These are phyloP conservation scores for Nothura maculosa DNA, from an alignment of 2,797 vertebrate species.

Conservation along the genomic window DNA sequence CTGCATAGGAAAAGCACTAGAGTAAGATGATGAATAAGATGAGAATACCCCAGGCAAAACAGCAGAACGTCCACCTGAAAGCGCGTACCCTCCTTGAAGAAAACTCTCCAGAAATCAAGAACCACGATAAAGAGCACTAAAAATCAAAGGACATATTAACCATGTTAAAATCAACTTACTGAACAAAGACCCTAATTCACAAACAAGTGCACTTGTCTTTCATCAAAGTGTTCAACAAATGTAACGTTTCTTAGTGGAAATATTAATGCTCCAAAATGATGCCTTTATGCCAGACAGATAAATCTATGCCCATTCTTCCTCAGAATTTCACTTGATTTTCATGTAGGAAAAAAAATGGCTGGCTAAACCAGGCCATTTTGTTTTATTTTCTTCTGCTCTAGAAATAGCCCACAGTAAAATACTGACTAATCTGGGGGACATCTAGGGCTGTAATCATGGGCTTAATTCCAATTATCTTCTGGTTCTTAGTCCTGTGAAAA, in stretches of 20 bases:
- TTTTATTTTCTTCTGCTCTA: neutral
- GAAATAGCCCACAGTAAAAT: neutral
- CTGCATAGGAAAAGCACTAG: conserved; percentile 71
- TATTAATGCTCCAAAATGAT: neutral
- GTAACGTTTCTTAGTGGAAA: neutral
- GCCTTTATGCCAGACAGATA: neutral
- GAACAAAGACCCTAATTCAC: conserved; percentile 65
- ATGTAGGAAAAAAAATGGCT: neutral
- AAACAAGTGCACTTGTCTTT: conserved; percentile 48
- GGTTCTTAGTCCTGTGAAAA: neutral
- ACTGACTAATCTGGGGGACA: neutral
- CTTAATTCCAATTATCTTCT: neutral
- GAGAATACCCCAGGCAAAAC: conserved; percentile 74
- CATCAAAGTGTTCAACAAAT: conserved; percentile 53
- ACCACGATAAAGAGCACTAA: conserved; percentile 67
- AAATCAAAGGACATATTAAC: conserved; percentile 76
- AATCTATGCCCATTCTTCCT: neutral
- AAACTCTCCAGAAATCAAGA: conserved; percentile 67
- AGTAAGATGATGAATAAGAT: conserved; percentile 71
- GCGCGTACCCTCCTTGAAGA: conserved; percentile 63
- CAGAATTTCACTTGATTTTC: conserved; percentile 1
- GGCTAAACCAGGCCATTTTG: neutral
- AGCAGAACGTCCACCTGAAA: conserved; percentile 63
- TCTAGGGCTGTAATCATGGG: neutral
- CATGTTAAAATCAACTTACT: conserved; percentile 68